Conservation (phyloP, 2,888 invertebrate genomes). For the Crossocerus cetratus region DNA sequence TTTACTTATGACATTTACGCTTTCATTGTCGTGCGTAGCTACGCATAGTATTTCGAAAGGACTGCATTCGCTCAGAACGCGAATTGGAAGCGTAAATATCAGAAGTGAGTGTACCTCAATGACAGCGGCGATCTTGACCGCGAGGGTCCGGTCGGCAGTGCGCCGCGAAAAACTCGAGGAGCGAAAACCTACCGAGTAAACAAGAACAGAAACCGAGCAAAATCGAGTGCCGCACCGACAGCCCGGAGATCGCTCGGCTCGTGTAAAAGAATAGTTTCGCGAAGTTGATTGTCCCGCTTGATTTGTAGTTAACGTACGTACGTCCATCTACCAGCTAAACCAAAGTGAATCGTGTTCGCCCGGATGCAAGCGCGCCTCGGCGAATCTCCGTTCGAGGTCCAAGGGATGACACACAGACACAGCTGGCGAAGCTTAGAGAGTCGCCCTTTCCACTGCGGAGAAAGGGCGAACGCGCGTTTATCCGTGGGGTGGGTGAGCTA, state of each 20-base stretch:
- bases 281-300: constrained; percentile 67
- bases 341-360: neutral
- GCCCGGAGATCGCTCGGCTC: neutral
- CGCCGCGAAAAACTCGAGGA: neutral
- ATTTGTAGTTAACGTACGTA: constrained; percentile 22
- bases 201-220: constrained; percentile 1
- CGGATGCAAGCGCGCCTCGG: neutral
- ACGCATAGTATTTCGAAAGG: no score
- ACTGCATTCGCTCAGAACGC: no score
- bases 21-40: no score
- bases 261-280: constrained; percentile 48
- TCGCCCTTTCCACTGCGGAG: neutral
- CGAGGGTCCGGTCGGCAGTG: neutral
- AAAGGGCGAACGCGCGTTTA: neutral
- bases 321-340: constrained; percentile 10
- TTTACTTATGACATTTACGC: no score
- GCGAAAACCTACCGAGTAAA: neutral
- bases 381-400: neutral
- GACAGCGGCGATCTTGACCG: neutral
- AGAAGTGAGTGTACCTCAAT: no score
- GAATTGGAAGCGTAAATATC: no score
- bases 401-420: neutral
- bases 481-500: constrained; percentile 1
- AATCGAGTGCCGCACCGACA: neutral
- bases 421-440: neutral